Evolutionary conservation across 2,888 invertebrate species (phyloP).

Genomic region (Cepaea hortensis): DNA sequence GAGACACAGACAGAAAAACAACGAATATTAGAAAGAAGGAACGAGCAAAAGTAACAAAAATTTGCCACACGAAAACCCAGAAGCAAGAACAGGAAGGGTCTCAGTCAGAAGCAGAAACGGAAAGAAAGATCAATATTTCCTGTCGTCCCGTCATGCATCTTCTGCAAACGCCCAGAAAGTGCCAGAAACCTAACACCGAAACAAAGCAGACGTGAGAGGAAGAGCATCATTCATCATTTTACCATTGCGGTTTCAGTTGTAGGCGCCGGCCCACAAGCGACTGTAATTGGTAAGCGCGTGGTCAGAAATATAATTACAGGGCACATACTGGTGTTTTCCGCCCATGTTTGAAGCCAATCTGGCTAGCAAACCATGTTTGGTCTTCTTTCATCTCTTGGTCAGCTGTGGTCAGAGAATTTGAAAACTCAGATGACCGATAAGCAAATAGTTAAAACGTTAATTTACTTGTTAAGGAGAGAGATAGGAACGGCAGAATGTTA

Average conservation of each 20-base stretch:
- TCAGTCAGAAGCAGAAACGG: neutral
- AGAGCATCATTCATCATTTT: slow-evolving; percentile 43
- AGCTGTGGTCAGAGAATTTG: neutral
- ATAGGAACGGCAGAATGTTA: neutral
- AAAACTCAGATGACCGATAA: neutral
- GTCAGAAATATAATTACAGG: slow-evolving; percentile 36
- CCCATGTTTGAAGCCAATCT: slow-evolving; percentile 9
- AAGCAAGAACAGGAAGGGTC: neutral
- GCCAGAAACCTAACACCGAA: slow-evolving; percentile 18
- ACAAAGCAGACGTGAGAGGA: slow-evolving; percentile 37
- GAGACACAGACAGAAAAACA: neutral
- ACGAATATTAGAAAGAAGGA: neutral
- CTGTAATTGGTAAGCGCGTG: slow-evolving; percentile 35
- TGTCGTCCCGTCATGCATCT: slow-evolving; percentile 20
- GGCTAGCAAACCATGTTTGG: neutral
- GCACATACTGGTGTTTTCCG: slow-evolving; percentile 15
- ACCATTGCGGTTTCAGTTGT: slow-evolving; percentile 31
- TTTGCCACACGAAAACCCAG: neutral
- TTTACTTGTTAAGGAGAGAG: too few relatives aligned
- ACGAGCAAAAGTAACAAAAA: neutral
- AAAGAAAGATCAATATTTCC: slow-evolving; percentile 22
- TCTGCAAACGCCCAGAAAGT: slow-evolving; percentile 19
- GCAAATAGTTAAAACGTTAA: neutral
- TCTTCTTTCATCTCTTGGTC: neutral
- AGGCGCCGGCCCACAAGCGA: slow-evolving; percentile 1